These are phyloP conservation scores for Spinus pinus DNA, from an alignment of 2,797 vertebrate species.

Conservation along the genomic window DNA sequence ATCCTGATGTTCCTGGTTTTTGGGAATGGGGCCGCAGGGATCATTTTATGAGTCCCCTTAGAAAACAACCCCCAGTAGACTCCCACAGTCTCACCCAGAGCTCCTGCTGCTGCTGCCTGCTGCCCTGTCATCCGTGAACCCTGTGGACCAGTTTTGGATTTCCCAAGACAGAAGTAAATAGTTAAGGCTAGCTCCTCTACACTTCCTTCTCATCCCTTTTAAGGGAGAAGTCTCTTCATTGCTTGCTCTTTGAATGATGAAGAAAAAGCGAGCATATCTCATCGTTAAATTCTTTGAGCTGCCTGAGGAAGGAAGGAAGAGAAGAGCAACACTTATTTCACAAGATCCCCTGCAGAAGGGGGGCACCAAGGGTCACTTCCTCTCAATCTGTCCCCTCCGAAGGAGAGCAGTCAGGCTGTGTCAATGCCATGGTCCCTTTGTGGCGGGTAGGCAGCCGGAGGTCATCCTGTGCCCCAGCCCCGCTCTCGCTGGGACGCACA, in stretches of 20 bases:
- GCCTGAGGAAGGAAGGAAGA: slow-evolving; percentile 9
- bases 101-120: not conserved
- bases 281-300: slow-evolving; percentile 5
- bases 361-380: slow-evolving; percentile 55
- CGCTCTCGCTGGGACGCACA: not conserved
- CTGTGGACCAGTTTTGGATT: not conserved
- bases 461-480: slow-evolving; percentile 10
- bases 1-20: not conserved
- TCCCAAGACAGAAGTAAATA: not conserved
- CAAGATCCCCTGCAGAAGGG: slow-evolving; percentile 3
- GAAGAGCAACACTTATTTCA: slow-evolving; percentile 42
- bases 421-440: slow-evolving; percentile 54
- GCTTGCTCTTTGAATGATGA: not conserved
- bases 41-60: not conserved
- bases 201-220: not conserved
- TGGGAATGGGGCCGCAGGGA: not conserved
- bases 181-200: not conserved
- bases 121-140: not conserved
- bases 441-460: not conserved
- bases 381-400: slow-evolving; percentile 27
- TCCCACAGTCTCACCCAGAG: not conserved
- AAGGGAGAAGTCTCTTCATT: not conserved
- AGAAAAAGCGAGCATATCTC: not conserved
- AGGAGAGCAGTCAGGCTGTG: slow-evolving; percentile 23
- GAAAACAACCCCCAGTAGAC: not conserved